Base-by-base conservation (phyloP, 2,888 invertebrate genomes). In the Augiades crinisus region DNA sequence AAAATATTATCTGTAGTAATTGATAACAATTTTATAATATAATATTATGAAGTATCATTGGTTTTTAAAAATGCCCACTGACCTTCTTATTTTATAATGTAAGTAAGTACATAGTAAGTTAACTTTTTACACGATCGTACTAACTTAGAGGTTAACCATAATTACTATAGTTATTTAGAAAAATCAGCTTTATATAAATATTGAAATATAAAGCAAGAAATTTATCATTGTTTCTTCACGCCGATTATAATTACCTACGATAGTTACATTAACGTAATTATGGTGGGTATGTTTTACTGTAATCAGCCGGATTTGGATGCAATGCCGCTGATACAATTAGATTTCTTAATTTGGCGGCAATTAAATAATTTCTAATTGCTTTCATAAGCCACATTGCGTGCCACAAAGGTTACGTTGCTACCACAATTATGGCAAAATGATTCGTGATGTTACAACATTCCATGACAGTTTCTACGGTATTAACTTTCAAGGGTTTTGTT, bases 341-440 rank as follows among this genome's bases (percentile, higher is more conserved):
- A n/a, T 16, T 31, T 30, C 21, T 19, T 38, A 47, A 40, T 47
- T 21, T 40, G 14, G 7, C 31, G 31, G 31, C 24, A 47, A 40
- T 40, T 40, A 47, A 38, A 22, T 27, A 17, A 36, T 36, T 13
- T n/a, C 14, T 38, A 38, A 38, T 38, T 47, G 30, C 21, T 21
- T 14, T 45, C 10, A 45, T 34, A 30, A 47, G 8, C 12, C 17
- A 24, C 36, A 16, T 49, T 24, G 47, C 47, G 47, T 49, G 47
- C n/a, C 16, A 17, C n/a, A 5, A 34, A 37, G 24, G 30, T 30
- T 31, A 22, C 22, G 33, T 40, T 16, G 31, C 22, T 47, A 12
- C 30, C 21, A 33, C 31, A 30, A 40, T 37, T 47, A 47, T 13
- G 17, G 21, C 24, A 13, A 47, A 37, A 33, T 24, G 31, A 31